Evolutionary conservation across 2,113 vertebrate genomes (phyloP), one percentile per base, ranked within the genome.

Genomic region (Lagopus leucura): DNA sequence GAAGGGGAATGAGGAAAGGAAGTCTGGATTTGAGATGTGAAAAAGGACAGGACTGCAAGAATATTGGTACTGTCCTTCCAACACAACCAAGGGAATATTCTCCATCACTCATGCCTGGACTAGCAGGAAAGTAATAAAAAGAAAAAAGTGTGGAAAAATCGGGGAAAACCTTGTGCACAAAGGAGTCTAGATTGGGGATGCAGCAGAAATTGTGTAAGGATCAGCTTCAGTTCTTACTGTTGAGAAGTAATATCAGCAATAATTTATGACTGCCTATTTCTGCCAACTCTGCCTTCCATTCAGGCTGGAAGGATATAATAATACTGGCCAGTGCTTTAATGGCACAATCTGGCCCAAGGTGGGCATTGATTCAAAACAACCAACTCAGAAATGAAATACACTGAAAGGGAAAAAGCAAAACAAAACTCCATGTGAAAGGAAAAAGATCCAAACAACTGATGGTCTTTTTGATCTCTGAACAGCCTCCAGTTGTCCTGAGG

Each of bases 361-460:
- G 66, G 94, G 94, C 96, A 95, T 52, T n/a, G 67, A 80, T 58
- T 90, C 94, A 96, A 96, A 96, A 45, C 82, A 93, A 90, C 50
- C 25, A 2, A 88, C 82, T 90, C 93, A 82, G 84, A 96, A 91
- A 96, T 82, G 2, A 91, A 92, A 96, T 94, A 76, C 45, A 92
- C 82, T 70, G 79, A 95, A 93, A 79, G 88, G 40, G 54, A 92
- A 94, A 96, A 97, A 93, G 61, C 73, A 83, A 96, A 96, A 95
- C 90, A 93, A 95, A 97, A 92, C 95, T 96, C 94, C 75, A 67
- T 89, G 92, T 88, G 78, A 96, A 73, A 86, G 92, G 76, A 95
- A 89, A 94, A 92, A 82, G 64, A 96, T 94, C 95, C 96, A 96
- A 96, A 92, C 77, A 95, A 85, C 87, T 78, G 85, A 96, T 93